Evolutionary conservation across 2,113 vertebrate species (phyloP).

Genomic region (Malurus cyaneus): DNA sequence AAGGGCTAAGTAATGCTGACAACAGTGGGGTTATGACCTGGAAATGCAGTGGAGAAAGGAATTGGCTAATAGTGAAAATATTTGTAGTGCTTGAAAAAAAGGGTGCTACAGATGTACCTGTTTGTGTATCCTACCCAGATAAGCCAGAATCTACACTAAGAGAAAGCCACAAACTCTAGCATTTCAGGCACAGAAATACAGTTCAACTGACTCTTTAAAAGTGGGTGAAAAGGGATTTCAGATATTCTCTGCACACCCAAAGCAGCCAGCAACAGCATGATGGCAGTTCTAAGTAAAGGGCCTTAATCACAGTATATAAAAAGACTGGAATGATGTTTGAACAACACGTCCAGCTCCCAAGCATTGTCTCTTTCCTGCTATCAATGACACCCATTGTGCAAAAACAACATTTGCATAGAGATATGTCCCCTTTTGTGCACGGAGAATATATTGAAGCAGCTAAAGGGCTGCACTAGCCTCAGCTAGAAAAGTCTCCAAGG

Average conservation of each 20-base stretch:
- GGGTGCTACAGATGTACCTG: background rate
- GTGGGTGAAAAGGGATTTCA: background rate
- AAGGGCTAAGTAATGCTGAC: constrained; percentile 17
- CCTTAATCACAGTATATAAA: constrained; percentile 40
- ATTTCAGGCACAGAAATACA: background rate
- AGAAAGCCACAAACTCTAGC: background rate
- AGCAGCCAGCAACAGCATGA: background rate
- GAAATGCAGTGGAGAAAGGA: constrained; percentile 20
- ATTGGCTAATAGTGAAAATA: background rate
- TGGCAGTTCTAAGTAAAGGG: constrained; percentile 19
- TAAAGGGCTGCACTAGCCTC: background rate
- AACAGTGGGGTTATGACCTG: constrained; percentile 4
- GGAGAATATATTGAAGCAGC: background rate
- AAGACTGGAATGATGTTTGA: constrained; percentile 32
- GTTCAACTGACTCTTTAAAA: background rate
- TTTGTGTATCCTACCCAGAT: background rate
- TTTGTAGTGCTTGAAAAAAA: background rate
- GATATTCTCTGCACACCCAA: background rate
- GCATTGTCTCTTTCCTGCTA: constrained; percentile 43
- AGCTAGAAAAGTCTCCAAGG: constrained; percentile 38
- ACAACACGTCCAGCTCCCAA: constrained; percentile 22
- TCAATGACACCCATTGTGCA: constrained; percentile 50
- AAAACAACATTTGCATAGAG: constrained; percentile 42
- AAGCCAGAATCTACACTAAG: background rate
- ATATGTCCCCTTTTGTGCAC: background rate